These are phyloP conservation scores for Eupithecia tripunctaria DNA, from an alignment of 2,888 invertebrate genomes.

Conservation along the genomic window DNA sequence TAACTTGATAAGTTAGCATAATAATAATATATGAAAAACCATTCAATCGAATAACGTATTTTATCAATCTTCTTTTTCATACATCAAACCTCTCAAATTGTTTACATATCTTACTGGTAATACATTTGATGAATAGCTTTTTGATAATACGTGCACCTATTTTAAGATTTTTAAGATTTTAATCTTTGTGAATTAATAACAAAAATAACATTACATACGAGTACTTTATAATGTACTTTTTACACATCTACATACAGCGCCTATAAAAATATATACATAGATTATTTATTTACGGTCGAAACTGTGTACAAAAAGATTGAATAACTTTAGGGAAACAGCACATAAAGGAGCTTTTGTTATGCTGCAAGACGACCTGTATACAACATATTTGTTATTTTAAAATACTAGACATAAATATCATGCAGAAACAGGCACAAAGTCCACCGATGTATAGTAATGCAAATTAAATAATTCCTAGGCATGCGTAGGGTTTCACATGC, in stretches of 20 bases:
- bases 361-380: not conserved
- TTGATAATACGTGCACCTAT: not conserved
- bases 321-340: not conserved
- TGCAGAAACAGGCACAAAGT: not conserved
- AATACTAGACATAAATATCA: not conserved
- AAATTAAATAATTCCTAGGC: slow-evolving; percentile 18
- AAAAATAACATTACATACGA: not conserved
- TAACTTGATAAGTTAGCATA: not conserved
- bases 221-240: no score
- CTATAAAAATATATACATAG: no score
- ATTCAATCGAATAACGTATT: not conserved
- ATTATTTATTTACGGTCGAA: not conserved
- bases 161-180: no score
- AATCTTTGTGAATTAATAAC: not conserved
- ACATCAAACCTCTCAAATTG: not conserved
- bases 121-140: not conserved
- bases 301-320: not conserved
- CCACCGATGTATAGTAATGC: not conserved
- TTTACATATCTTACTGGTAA: not conserved
- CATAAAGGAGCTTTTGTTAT: no score
- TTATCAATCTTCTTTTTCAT: not conserved
- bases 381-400: not conserved
- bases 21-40: not conserved
- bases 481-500: slow-evolving; percentile 33
- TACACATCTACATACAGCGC: no score